phyloP scores from a whole-genome alignment of 1,140 invertebrate genomes.

The Andricus grossulariae region DNA sequence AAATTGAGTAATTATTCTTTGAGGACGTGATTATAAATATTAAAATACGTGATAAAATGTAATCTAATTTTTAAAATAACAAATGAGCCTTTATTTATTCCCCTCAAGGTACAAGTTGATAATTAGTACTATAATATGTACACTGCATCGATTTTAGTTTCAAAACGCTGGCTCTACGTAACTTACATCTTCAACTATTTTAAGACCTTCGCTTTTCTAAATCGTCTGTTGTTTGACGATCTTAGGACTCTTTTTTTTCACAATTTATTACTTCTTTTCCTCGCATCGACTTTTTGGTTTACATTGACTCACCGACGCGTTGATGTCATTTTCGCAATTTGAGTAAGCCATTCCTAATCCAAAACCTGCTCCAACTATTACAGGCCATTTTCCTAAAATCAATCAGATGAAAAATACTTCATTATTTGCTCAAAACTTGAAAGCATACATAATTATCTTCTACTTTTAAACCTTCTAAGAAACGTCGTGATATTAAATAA shows the following conservation, averaged over 20 bases:
- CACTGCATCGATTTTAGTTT: conserved; percentile 60
- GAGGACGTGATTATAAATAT: not conserved
- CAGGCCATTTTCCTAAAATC: conserved; percentile 82
- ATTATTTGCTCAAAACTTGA: no score
- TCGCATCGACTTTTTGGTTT: conserved; percentile 45
- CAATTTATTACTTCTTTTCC: conserved; percentile 36
- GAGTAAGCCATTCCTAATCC: conserved; percentile 86
- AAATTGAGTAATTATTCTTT: no score
- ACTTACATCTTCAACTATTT: conserved; percentile 44
- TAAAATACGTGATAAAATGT: not conserved
- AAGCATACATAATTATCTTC: no score
- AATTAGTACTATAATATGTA: conserved; percentile 54
- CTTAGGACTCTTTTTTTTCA: conserved; percentile 30
- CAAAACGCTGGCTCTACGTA: conserved; percentile 39
- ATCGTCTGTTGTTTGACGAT: conserved; percentile 42
- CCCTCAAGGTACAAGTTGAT: conserved; percentile 46
- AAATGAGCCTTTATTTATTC: conserved; percentile 7
- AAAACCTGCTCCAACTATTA: conserved; percentile 83
- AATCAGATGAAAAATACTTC: not conserved
- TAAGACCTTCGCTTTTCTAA: conserved; percentile 26
- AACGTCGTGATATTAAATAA: no score
- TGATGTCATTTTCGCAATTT: conserved; percentile 84
- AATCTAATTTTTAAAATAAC: not conserved
- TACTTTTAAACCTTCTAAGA: no score
- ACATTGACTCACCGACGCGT: conserved; percentile 61